A percentile compares a stretch with the other conserved stretches of the same genome.
phyloP scores from a whole-genome alignment of 2,797 vertebrate genomes.

The Eutrigla gurnardus region DNA sequence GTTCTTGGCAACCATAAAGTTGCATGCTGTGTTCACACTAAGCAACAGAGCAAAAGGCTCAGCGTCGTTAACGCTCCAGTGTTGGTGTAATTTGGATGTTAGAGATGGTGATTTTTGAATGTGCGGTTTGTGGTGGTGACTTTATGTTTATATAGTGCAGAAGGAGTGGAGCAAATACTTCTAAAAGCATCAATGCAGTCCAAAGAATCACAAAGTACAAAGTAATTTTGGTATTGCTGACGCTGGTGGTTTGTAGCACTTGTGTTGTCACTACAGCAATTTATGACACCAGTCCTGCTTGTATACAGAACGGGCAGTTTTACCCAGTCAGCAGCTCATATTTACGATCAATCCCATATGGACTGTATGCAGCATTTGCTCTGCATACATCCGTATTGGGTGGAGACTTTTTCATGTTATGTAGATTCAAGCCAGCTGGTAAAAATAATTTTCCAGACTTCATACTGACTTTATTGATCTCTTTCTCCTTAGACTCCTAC shows the following conservation, averaged over 20 bases:
- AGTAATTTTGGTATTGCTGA: constrained; percentile 21
- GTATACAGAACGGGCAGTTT: constrained; percentile 34
- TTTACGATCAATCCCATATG: constrained; percentile 48
- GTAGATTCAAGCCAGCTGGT: constrained; percentile 5
- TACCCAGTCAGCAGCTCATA: constrained; percentile 36
- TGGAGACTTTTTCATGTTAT: constrained; percentile 22
- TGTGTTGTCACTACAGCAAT: constrained; percentile 19
- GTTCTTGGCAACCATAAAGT: not conserved
- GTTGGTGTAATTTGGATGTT: not conserved
- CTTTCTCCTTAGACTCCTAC: constrained; percentile 61
- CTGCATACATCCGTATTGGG: constrained; percentile 18
- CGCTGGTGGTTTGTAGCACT: constrained; percentile 19
- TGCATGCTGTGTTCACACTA: not conserved
- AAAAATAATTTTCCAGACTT: not conserved
- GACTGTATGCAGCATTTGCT: constrained; percentile 30
- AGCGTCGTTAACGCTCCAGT: not conserved
- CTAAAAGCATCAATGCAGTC: not conserved
- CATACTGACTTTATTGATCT: constrained; percentile 33
- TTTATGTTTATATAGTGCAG: not conserved
- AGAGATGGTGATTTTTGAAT: too few relatives aligned
- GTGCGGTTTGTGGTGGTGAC: too few relatives aligned
- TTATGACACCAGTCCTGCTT: constrained; percentile 38
- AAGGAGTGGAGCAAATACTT: not conserved
- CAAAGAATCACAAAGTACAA: not conserved
- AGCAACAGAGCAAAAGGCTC: not conserved